phyloP scores from a whole-genome alignment of 2,888 invertebrate species.

The Coelogynopora nodosa region DNA sequence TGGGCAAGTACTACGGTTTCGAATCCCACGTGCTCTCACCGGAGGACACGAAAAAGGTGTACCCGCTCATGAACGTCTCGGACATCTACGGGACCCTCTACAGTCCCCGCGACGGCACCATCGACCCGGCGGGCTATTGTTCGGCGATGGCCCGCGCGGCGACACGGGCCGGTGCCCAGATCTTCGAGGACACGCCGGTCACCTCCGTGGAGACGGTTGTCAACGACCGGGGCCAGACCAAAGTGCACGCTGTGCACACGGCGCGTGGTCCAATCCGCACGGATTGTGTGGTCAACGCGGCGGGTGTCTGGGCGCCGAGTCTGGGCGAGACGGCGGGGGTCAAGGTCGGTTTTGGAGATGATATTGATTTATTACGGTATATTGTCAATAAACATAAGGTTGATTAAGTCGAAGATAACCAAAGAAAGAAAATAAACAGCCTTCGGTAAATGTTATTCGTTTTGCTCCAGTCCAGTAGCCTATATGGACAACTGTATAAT shows the following conservation, averaged over 20 bases:
- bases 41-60: slow-evolving; percentile 72
- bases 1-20: slow-evolving; percentile 75
- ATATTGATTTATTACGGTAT: too few species aligned
- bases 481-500: too few species aligned
- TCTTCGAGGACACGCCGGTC: slow-evolving; percentile 57
- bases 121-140: slow-evolving; percentile 79
- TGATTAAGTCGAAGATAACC: too few species aligned
- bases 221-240: background rate
- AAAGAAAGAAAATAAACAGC: too few species aligned
- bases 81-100: slow-evolving; percentile 75
- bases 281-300: slow-evolving; percentile 31
- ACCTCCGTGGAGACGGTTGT: background rate
- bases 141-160: slow-evolving; percentile 73
- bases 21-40: slow-evolving; percentile 73
- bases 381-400: too few species aligned
- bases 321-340: slow-evolving; percentile 70
- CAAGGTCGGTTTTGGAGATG: slow-evolving; percentile 55
- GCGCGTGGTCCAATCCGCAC: slow-evolving; percentile 22
- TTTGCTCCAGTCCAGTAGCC: too few species aligned
- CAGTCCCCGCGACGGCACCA: slow-evolving; percentile 75
- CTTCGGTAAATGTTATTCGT: too few species aligned
- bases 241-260: slow-evolving; percentile 16
- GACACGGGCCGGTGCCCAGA: slow-evolving; percentile 70
- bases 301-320: slow-evolving; percentile 77
- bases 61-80: slow-evolving; percentile 73